Conservation (phyloP, 2,797 vertebrate genomes). For the Smutsia gigantea region DNA sequence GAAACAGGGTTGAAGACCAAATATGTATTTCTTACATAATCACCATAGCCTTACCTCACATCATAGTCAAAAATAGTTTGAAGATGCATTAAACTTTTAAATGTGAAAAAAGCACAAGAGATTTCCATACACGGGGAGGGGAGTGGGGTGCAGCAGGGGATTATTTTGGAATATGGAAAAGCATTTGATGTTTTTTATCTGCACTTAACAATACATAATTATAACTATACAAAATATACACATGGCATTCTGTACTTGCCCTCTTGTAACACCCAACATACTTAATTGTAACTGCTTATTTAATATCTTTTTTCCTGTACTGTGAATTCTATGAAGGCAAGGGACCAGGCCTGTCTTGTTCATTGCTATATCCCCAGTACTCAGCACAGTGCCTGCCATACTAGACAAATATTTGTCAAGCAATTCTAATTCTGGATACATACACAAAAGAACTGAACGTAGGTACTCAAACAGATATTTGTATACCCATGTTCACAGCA, state of each 20-base stretch:
- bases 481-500: neutral
- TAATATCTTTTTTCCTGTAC: constrained; percentile 24
- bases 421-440: constrained; percentile 29
- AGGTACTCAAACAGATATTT: neutral
- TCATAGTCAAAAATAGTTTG: constrained; percentile 29
- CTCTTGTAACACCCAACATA: constrained; percentile 42
- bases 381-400: neutral
- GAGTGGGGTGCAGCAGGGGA: neutral
- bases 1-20: neutral
- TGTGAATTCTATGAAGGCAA: neutral
- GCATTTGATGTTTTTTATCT: neutral
- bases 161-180: constrained; percentile 4
- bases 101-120: neutral
- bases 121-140: neutral
- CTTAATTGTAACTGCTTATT: constrained; percentile 21
- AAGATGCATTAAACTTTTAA: constrained; percentile 17
- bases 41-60: neutral
- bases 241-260: neutral
- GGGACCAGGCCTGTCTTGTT: neutral
- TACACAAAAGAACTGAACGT: neutral
- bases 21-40: neutral
- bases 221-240: neutral
- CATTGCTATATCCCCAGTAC: neutral
- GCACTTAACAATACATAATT: constrained; percentile 4
- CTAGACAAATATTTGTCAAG: neutral